These are phyloP conservation scores for Dromiciops gliroides DNA, from an alignment of 2,113 vertebrate genomes.

Conservation along the genomic window DNA sequence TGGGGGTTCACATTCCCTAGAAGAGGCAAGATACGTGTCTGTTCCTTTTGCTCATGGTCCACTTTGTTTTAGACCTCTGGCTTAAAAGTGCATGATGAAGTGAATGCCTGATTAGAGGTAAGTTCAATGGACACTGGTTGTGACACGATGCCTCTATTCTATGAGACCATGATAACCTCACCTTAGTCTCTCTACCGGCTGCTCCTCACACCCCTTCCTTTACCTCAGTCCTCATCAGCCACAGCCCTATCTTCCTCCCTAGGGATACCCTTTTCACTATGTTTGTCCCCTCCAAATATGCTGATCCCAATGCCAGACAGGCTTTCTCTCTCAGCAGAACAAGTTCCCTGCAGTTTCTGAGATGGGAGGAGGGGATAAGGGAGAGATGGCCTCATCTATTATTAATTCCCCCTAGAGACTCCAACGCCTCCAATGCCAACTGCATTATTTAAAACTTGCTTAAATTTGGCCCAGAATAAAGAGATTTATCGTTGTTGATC, in stretches of 20 bases:
- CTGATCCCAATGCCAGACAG: neutral
- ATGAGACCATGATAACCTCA: no score
- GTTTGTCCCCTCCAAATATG: neutral
- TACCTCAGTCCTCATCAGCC: no score
- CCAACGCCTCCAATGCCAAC: constrained; percentile 63
- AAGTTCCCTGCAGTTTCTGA: neutral
- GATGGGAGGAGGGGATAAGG: constrained; percentile 12
- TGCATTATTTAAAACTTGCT: constrained; percentile 80
- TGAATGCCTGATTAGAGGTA: neutral
- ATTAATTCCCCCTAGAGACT: constrained; percentile 67
- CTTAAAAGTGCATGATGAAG: neutral
- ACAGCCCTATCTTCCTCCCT: no score
- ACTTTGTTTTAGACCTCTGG: neutral
- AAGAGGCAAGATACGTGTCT: neutral
- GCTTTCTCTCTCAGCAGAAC: neutral
- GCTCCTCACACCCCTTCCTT: neutral
- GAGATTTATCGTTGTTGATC: constrained; percentile 63
- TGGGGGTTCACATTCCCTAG: neutral
- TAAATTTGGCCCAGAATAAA: constrained; percentile 71
- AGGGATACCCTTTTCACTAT: neutral
- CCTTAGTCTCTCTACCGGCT: neutral
- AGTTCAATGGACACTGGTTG: neutral
- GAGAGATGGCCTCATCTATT: constrained; percentile 61
- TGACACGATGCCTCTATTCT: neutral
- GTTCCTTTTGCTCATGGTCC: neutral